Percentiles rank a stretch among this genome's conserved stretches.
Conservation (phyloP, 2,797 vertebrate species). For the Leptoclinus maculatus region DNA sequence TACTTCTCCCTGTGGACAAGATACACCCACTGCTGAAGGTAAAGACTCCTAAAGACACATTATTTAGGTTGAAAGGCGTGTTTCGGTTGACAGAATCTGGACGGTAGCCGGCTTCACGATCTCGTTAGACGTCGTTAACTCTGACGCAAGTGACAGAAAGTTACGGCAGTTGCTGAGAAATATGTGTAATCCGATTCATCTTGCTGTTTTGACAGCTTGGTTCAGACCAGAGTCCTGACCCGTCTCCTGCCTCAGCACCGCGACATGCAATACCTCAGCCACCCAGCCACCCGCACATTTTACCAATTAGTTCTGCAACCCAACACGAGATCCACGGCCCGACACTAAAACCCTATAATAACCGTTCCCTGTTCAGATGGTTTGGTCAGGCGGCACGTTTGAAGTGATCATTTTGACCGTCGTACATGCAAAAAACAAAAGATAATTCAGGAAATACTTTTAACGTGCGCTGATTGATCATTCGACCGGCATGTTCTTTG, state of each 20-base stretch:
- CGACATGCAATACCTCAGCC: neutral
- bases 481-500: neutral
- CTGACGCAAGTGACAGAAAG: neutral
- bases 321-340: neutral
- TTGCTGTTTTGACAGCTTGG: conserved; percentile 32
- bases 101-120: neutral
- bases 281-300: neutral
- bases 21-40: conserved; percentile 98
- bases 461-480: neutral
- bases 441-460: neutral
- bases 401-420: neutral
- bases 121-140: neutral
- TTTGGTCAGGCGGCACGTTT: neutral
- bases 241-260: neutral
- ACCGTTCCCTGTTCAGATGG: neutral
- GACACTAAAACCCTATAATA: neutral
- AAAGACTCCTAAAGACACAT: conserved; percentile 12
- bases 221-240: neutral
- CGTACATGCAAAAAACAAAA: neutral
- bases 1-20: conserved; percentile 97
- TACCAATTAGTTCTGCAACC: neutral
- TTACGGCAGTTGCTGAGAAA: conserved; percentile 7
- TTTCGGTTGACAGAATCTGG: neutral
- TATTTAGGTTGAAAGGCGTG: neutral
- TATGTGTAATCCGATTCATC: conserved; percentile 16